phyloP scores from a whole-genome alignment of 2,113 vertebrate species.

The Xiphophorus couchianus region DNA sequence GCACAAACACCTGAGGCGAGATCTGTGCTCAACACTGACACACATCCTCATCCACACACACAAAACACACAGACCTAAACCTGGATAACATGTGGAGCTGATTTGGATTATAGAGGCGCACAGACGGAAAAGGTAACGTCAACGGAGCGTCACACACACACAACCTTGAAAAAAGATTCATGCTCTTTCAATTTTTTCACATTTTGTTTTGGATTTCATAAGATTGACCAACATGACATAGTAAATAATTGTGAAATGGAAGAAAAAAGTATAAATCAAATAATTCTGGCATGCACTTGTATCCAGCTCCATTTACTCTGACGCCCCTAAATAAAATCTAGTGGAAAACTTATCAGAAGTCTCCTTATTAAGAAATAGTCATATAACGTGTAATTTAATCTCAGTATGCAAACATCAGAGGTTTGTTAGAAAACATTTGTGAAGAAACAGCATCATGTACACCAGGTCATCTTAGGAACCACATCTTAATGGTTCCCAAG shows the following conservation, averaged over 20 bases:
- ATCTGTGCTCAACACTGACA: constrained; percentile 42
- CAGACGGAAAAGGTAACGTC: constrained; percentile 76
- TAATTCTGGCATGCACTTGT: background rate
- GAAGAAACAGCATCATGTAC: background rate
- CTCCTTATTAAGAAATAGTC: background rate
- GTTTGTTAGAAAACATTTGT: background rate
- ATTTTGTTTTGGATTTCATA: background rate
- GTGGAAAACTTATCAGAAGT: background rate
- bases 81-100: constrained; percentile 78
- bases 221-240: background rate
- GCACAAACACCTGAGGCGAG: constrained; percentile 59
- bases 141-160: constrained; percentile 19
- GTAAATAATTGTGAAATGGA: too few species aligned
- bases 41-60: constrained; percentile 12
- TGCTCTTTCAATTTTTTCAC: background rate
- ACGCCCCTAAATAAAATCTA: background rate
- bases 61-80: constrained; percentile 34
- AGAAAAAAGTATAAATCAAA: too few species aligned
- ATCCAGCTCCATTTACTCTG: background rate
- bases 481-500: too few species aligned
- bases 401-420: background rate
- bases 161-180: background rate
- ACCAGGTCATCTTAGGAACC: background rate
- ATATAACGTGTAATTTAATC: background rate
- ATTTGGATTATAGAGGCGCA: constrained; percentile 73